Conservation (phyloP, 2,113 vertebrate genomes). For the Thinocorus orbignyianus region DNA sequence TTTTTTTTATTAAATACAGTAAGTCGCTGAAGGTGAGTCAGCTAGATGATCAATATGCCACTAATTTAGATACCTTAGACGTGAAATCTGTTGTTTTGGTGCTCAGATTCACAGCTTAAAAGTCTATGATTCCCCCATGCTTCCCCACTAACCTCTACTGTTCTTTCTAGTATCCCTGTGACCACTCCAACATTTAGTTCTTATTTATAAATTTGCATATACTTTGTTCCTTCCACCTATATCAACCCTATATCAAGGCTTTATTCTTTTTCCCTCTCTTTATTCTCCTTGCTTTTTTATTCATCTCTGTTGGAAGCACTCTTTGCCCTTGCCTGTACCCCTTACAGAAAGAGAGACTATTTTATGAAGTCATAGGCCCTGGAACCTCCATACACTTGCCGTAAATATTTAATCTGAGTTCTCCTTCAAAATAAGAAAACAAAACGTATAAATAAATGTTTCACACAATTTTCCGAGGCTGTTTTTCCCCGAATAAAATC, state of each 20-base stretch:
- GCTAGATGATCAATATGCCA: neutral
- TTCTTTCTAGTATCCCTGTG: neutral
- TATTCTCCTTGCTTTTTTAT: neutral
- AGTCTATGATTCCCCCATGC: neutral
- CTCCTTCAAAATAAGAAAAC: neutral
- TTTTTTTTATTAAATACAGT: neutral
- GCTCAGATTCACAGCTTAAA: neutral
- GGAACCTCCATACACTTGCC: neutral
- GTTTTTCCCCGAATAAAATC: neutral
- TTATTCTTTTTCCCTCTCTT: neutral
- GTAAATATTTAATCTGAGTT: neutral
- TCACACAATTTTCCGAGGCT: neutral
- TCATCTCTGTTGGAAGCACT: fast-evolving
- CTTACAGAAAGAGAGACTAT: neutral
- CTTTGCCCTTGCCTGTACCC: neutral
- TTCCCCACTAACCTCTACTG: neutral
- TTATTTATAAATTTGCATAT: neutral
- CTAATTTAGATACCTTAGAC: neutral
- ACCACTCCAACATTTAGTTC: neutral
- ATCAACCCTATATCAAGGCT: neutral
- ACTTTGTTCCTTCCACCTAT: neutral
- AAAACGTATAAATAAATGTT: neutral
- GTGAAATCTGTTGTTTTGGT: neutral
- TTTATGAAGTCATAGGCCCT: neutral
- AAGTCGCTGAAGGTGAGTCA: neutral